Conservation (phyloP, 2,888 invertebrate genomes). For the Hoplodrina ambigua region DNA sequence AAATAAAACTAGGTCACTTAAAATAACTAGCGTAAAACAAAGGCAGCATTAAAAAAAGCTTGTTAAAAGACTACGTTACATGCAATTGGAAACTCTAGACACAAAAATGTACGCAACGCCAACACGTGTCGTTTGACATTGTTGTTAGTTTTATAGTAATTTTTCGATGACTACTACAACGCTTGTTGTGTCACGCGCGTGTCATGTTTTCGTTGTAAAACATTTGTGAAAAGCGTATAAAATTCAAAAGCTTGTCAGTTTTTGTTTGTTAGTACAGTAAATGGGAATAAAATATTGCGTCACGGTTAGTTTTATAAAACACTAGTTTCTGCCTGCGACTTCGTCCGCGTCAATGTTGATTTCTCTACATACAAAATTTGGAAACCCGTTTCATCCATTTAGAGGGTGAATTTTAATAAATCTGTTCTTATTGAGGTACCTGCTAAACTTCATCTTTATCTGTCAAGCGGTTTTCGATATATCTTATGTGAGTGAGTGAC, state of each 20-base stretch:
- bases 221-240: constrained; percentile 36
- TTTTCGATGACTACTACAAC: constrained; percentile 55
- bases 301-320: constrained; percentile 4
- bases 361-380: no score
- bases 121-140: constrained; percentile 15
- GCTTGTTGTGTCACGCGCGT: constrained; percentile 45
- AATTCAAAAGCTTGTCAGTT: constrained; percentile 39
- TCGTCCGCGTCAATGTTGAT: no score
- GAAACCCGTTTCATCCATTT: no score
- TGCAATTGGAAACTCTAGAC: constrained; percentile 35
- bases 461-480: no score
- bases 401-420: no score
- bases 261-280: constrained; percentile 26
- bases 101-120: neutral
- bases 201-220: constrained; percentile 46
- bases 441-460: no score
- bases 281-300: constrained; percentile 22
- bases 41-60: constrained; percentile 11
- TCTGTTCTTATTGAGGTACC: no score
- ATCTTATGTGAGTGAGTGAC: no score
- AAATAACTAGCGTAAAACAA: constrained; percentile 4
- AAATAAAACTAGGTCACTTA: neutral
- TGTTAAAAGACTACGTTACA: constrained; percentile 1
- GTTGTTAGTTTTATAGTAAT: constrained; percentile 41
- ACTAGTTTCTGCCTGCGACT: no score